phyloP scores from a whole-genome alignment of 2,797 vertebrate species.

The Phalloptychus januarius region DNA sequence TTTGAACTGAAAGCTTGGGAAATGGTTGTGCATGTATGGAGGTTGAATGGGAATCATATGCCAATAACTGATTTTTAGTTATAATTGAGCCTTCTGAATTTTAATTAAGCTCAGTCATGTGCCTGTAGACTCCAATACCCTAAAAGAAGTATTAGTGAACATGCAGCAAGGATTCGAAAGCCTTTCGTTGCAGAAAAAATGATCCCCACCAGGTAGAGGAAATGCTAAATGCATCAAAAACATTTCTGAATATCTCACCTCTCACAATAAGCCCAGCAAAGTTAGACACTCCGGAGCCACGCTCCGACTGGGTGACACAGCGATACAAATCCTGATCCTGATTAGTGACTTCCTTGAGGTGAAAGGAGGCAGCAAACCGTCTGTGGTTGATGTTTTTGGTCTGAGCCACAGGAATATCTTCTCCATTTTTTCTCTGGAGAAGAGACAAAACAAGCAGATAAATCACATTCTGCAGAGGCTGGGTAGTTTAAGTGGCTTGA shows the following conservation, averaged over 20 bases:
- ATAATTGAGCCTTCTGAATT: not conserved
- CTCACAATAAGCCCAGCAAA: slow-evolving; percentile 96
- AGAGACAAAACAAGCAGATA: slow-evolving; percentile 21
- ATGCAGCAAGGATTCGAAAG: not conserved
- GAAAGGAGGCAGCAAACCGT: slow-evolving; percentile 95
- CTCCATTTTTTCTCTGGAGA: slow-evolving; percentile 91
- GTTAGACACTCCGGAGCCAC: slow-evolving; percentile 96
- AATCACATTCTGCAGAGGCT: slow-evolving; percentile 26
- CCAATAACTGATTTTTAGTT: not conserved
- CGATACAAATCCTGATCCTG: slow-evolving; percentile 95
- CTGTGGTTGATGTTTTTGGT: slow-evolving; percentile 98
- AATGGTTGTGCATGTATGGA: not conserved
- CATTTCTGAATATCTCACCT: slow-evolving; percentile 81
- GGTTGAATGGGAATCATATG: not conserved
- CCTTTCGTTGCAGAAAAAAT: not conserved
- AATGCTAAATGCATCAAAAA: slow-evolving; percentile 17
- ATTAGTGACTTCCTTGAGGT: slow-evolving; percentile 92
- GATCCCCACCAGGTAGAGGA: not conserved
- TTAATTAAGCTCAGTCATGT: not conserved
- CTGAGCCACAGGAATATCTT: slow-evolving; percentile 95
- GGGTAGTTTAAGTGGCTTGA: slow-evolving; percentile 48
- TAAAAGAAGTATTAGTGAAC: not conserved
- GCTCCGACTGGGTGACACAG: slow-evolving; percentile 96
- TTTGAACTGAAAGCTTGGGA: not conserved
- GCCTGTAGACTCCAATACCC: too few relatives aligned